Evolutionary conservation across 1,140 invertebrate species (phyloP), one percentile per base, ranked within the genome.

Genomic region (Drosophila quadrilineata): DNA sequence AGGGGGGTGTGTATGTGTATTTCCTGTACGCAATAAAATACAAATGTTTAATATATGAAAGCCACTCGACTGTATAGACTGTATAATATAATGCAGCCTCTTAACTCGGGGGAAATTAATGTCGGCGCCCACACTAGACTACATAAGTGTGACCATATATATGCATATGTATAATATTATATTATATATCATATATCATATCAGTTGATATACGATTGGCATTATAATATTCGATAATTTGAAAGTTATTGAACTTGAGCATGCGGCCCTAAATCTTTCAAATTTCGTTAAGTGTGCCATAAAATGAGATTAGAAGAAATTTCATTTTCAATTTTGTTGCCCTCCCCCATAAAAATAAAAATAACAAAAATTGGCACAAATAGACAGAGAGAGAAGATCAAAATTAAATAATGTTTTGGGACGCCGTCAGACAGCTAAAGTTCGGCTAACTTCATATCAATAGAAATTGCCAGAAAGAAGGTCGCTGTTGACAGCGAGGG

Each of bases 161-260:
- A 19, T 17, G n/a, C n/a, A 38, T 28, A 66, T 58, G 49, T 28
- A 6, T 22, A 46, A 31, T 28, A 31, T 45, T 19, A 26, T 40
- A 59, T 59, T 21, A 31, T 16, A n/a, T n/a, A n/a, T n/a, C n/a
- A n/a, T 14, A 53, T 17, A 31, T 48, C 12, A 19, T n/a, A 31
- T 26, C 12, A 8, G 26, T 16, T 54, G 21, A 54, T 43, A 54
- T 74, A 69, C 58, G 63, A 43, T 43, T 12, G 48, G 21, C 48
- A 73, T 64, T 45, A 65, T 65, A 69, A 74, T 73, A 73, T 58
- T 77, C 64, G 41, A 79, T 80, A 67, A 79, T 71, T 80, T 69
- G 10, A 67, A 67, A 71, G 40, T 35, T 68, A 79, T 74, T 79
- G 31, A 9, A 3, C 29, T 74, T 43, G 24, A 70, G 65, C n/a